Percentiles rank a stretch among this genome's conserved stretches.
phyloP scores from a whole-genome alignment of 2,888 invertebrate species.

The Ashinkailepas kermadecensis region DNA sequence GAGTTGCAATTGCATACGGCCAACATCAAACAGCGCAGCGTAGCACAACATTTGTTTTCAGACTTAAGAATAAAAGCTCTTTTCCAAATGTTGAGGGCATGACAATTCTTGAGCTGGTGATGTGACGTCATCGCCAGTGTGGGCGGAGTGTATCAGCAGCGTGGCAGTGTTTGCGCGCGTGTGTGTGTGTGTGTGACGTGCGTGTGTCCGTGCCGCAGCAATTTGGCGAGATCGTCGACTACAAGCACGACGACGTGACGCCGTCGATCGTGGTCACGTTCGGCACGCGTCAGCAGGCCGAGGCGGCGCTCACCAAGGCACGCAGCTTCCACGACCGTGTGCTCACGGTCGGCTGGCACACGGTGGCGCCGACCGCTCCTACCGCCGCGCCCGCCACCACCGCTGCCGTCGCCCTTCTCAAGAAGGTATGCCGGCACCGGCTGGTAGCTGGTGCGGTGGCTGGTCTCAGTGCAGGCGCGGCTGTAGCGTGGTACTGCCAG shows the following conservation, averaged over 20 bases:
- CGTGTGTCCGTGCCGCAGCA: conserved; percentile 51
- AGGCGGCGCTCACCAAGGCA: conserved; percentile 67
- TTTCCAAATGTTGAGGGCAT: too few relatives aligned
- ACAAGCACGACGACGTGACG: conserved; percentile 62
- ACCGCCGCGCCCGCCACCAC: not conserved
- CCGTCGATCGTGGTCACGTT: conserved; percentile 69
- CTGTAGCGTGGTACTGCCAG: too few relatives aligned
- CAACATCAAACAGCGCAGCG: too few relatives aligned
- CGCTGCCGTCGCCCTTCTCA: not conserved
- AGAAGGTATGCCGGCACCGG: not conserved
- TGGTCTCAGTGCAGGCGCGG: too few relatives aligned
- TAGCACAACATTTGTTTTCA: too few relatives aligned
- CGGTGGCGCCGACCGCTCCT: not conserved
- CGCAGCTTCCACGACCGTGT: conserved; percentile 60
- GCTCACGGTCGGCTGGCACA: conserved; percentile 47
- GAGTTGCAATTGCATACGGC: too few relatives aligned
- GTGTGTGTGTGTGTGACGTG: conserved; percentile 25
- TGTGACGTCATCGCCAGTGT: too few relatives aligned
- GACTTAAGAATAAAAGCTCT: too few relatives aligned
- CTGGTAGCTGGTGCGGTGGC: too few relatives aligned
- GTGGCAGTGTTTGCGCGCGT: too few relatives aligned
- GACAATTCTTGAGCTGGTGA: too few relatives aligned
- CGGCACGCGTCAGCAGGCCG: conserved; percentile 67
- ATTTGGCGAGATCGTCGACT: conserved; percentile 80
- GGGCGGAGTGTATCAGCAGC: too few relatives aligned